phyloP scores from a whole-genome alignment of 64 coral and sea anemone species.

The Acropora yongei region DNA sequence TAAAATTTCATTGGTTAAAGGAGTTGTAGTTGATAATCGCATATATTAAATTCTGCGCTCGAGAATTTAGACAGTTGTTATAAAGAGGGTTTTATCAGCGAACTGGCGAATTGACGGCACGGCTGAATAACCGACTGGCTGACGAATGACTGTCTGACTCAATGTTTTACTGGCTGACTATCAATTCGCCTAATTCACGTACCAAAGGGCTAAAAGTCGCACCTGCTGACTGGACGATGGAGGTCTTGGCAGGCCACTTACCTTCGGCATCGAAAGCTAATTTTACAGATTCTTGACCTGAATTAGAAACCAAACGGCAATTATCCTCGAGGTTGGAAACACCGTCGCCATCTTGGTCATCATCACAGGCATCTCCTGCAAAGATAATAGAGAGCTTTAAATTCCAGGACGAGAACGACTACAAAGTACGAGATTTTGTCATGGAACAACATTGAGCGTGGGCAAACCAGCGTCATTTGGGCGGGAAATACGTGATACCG shows the following conservation, averaged over 20 bases:
- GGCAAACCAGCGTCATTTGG: too few relatives aligned
- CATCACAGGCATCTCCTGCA: conserved; percentile 94
- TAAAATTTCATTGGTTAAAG: too few relatives aligned
- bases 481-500: too few relatives aligned
- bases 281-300: conserved; percentile 67
- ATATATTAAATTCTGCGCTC: too few relatives aligned
- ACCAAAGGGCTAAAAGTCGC: background rate
- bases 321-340: conserved; percentile 82
- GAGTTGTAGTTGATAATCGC: too few relatives aligned
- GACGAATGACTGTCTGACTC: background rate
- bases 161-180: background rate
- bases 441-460: too few relatives aligned
- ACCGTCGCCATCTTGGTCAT: conserved; percentile 87
- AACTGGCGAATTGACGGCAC: background rate
- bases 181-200: background rate
- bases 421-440: too few relatives aligned
- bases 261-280: conserved; percentile 80
- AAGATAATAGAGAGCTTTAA: background rate
- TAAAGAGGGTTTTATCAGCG: background rate
- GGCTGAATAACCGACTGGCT: too few relatives aligned
- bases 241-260: background rate
- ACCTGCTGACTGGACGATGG: background rate
- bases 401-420: too few relatives aligned
- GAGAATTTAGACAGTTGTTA: too few relatives aligned
- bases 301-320: conserved; percentile 78